Conservation (phyloP, 1,140 invertebrate genomes). For the Hyles euphorbiae region DNA sequence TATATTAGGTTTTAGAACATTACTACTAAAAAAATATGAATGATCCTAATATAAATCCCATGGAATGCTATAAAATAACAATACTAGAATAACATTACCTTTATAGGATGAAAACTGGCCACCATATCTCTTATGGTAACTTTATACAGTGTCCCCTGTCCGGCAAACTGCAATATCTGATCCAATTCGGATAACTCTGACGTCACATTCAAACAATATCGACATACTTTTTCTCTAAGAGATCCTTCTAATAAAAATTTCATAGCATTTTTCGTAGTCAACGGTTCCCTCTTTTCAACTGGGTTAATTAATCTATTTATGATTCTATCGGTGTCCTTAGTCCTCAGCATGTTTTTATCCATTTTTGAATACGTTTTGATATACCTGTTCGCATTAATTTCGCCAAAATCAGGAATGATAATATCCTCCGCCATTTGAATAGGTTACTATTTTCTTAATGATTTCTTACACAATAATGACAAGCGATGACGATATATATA, state of each 20-base stretch:
- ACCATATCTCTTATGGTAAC: conserved; percentile 58
- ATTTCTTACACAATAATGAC: no score
- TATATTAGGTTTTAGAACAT: no score
- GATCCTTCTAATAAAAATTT: conserved; percentile 50
- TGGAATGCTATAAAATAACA: no score
- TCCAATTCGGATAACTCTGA: conserved; percentile 47
- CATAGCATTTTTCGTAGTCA: conserved; percentile 56
- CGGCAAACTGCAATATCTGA: conserved; percentile 48
- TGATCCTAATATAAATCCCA: no score
- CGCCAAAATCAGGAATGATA: conserved; percentile 5
- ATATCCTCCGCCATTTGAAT: conserved; percentile 3
- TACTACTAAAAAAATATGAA: no score
- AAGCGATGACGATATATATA: background rate
- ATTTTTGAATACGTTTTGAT: conserved; percentile 8
- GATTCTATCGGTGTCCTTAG: background rate
- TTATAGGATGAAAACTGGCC: conserved; percentile 56
- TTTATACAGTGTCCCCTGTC: conserved; percentile 44
- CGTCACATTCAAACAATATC: conserved; percentile 50
- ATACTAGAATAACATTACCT: conserved; percentile 31
- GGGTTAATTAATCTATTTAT: background rate
- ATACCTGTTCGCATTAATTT: background rate
- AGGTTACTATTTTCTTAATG: background rate
- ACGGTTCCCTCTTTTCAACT: conserved; percentile 21
- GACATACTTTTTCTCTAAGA: conserved; percentile 54
- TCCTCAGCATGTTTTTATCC: background rate